Percentiles rank a stretch among this genome's conserved stretches.
phyloP scores from a whole-genome alignment of 2,888 invertebrate genomes.

The Agonopterix alstromeriana region DNA sequence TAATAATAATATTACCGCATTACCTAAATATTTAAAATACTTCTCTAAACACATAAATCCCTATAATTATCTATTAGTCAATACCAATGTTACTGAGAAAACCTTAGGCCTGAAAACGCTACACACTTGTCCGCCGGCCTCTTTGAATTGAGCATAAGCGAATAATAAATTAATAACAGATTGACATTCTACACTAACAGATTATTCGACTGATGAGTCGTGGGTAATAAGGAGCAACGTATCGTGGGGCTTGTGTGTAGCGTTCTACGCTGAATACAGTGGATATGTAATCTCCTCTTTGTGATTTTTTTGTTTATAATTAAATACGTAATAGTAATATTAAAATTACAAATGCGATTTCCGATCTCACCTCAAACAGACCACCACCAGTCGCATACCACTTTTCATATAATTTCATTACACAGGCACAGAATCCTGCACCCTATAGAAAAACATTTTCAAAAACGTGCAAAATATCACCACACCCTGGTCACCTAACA shows the following conservation, averaged over 20 bases:
- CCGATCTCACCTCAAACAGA: conserved; percentile 44
- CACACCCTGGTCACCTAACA: conserved; percentile 77
- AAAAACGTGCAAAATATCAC: conserved; percentile 77
- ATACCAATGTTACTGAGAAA: conserved; percentile 69
- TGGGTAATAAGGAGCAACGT: conserved; percentile 17
- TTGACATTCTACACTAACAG: conserved; percentile 10
- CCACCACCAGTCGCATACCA: conserved; percentile 48
- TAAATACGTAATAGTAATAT: conserved; percentile 35
- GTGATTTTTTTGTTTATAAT: conserved; percentile 38
- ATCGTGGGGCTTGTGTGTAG: conserved; percentile 46
- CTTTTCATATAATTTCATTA: conserved; percentile 51
- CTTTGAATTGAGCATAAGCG: conserved; percentile 45
- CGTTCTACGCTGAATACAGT: conserved; percentile 57
- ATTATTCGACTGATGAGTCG: too few relatives aligned
- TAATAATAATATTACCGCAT: conserved; percentile 66
- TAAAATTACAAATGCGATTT: conserved; percentile 58
- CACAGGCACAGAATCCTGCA: conserved; percentile 57
- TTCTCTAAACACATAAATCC: conserved; percentile 75
- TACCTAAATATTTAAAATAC: conserved; percentile 76
- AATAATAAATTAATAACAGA: conserved; percentile 17
- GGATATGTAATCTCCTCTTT: conserved; percentile 69
- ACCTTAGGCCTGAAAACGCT: conserved; percentile 69
- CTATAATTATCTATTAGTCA: conserved; percentile 73
- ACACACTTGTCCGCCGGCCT: conserved; percentile 42
- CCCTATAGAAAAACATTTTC: conserved; percentile 73